Evolutionary conservation across 2,113 vertebrate genomes (phyloP), one percentile per base, ranked within the genome.

Genomic region (Pterocles orientalis): DNA sequence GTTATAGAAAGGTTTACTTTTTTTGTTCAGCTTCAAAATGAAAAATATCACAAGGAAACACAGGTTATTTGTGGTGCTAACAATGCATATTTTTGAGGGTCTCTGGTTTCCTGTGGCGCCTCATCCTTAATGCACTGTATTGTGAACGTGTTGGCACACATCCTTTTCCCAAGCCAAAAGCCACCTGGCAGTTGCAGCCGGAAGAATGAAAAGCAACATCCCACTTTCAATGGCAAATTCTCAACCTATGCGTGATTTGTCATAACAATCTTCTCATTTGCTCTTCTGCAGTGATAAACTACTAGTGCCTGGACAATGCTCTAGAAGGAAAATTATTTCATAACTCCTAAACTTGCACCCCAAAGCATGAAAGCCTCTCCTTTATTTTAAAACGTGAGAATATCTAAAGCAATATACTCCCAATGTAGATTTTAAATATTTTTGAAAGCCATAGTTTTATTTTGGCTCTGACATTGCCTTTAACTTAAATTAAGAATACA

Each of bases 141-240:
- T 96, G 86, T 79, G 88, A 65, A 33, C 0, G 1, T 83, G 84
- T 91, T 95, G 94, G 86, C 84, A 96, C 69, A 87, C 73, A 76
- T 93, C 91, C 88, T 94, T 94, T 87, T 90, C 92, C 92, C 95
- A 85, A 93, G 91, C 86, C 94, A 86, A 76, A 86, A 92, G 77
- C 77, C 94, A 89, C 88, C 73, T 92, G 92, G 81, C 77, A 94
- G 86, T 92, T 85, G 57, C 50, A 82, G 84, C 88, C 85, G 86
- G 70, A 95, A 95, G 78, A 89, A 80, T 18, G 72, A 85, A 91
- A 92, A 94, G 80, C 75, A 86, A 54, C 86, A 53, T 76, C 57
- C 36, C 53, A 24, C 36, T 79, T 92, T 72, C 57, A 66, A 6
- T 0, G 5, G 81, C 69, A 87, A 84, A 84, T 79, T 89, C 58